These are phyloP conservation scores for Kryphioiulus occultus DNA, from an alignment of 2,888 invertebrate species.

Conservation along the genomic window DNA sequence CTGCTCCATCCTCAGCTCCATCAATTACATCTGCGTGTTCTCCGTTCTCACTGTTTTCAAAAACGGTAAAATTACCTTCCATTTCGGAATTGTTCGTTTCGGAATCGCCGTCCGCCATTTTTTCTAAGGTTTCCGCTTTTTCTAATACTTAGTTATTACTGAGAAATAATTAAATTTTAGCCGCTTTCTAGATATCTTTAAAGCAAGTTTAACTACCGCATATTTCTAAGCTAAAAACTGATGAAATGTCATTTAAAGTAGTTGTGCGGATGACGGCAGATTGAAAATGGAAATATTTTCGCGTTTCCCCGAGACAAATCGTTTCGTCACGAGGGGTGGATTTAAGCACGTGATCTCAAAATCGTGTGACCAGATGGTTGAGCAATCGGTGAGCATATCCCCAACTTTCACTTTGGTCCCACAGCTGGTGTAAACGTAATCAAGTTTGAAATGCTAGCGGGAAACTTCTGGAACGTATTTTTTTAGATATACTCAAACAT, in stretches of 20 bases:
- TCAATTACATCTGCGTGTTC: constrained; percentile 53
- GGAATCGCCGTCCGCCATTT: constrained; percentile 53
- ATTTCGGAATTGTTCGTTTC: constrained; percentile 49
- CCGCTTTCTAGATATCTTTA: neutral
- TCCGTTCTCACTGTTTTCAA: constrained; percentile 54
- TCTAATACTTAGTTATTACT: too few species aligned
- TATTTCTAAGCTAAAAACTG: neutral
- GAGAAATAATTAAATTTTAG: too few species aligned
- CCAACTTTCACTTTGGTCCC: too few species aligned
- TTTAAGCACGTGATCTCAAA: too few species aligned
- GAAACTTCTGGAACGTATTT: too few species aligned
- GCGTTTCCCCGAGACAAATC: too few species aligned
- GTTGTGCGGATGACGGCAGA: neutral
- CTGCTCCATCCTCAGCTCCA: constrained; percentile 47
- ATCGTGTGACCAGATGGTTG: too few species aligned
- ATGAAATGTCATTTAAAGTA: neutral
- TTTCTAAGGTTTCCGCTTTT: neutral
- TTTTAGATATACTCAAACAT: too few species aligned
- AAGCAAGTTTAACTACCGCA: neutral
- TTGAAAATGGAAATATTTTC: neutral
- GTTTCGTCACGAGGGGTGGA: too few species aligned
- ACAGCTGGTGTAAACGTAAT: too few species aligned
- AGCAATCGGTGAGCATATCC: too few species aligned
- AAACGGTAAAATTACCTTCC: constrained; percentile 37
- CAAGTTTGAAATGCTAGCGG: too few species aligned